These are phyloP conservation scores for Scaptomyza graminum DNA, from an alignment of 1,140 invertebrate species.

Conservation along the genomic window DNA sequence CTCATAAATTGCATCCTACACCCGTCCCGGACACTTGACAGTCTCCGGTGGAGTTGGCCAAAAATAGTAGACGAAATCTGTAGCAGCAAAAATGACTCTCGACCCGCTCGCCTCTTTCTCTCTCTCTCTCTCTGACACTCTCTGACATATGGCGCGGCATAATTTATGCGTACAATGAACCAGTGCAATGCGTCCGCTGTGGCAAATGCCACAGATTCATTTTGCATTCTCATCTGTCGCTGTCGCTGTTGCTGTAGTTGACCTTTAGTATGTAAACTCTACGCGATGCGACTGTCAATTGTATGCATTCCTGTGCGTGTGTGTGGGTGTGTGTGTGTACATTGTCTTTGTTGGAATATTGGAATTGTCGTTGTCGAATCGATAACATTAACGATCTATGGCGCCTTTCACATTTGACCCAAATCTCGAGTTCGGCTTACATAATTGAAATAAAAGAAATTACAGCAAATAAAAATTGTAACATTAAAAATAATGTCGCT, in stretches of 20 bases:
- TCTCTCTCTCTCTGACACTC: conserved; percentile 32
- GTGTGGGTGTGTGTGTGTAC: conserved; percentile 1
- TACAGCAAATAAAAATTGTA: not conserved
- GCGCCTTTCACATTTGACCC: conserved; percentile 63
- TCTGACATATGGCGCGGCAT: conserved; percentile 71
- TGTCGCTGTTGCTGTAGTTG: conserved; percentile 18
- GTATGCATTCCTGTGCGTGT: conserved; percentile 1
- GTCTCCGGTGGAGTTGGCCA: conserved; percentile 22
- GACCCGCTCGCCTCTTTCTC: no score
- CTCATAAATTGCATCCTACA: conserved; percentile 61
- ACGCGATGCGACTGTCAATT: conserved; percentile 39
- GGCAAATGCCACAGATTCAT: conserved; percentile 49
- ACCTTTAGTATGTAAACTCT: conserved; percentile 57
- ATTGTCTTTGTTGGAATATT: not conserved
- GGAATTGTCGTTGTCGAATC: conserved; percentile 40
- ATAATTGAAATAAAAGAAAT: conserved; percentile 61
- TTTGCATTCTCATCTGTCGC: conserved; percentile 40
- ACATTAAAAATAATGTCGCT: not conserved
- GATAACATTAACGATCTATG: conserved; percentile 34
- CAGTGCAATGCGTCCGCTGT: conserved; percentile 37
- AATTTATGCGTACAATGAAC: conserved; percentile 78
- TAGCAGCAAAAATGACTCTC: not conserved
- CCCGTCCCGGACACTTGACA: conserved; percentile 56
- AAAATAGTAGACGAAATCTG: conserved; percentile 14
- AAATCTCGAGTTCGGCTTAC: conserved; percentile 62